Percentiles rank a stretch among this genome's conserved stretches.
Evolutionary conservation across 2,113 vertebrate species (phyloP).

Genomic region (Setophaga coronata): DNA sequence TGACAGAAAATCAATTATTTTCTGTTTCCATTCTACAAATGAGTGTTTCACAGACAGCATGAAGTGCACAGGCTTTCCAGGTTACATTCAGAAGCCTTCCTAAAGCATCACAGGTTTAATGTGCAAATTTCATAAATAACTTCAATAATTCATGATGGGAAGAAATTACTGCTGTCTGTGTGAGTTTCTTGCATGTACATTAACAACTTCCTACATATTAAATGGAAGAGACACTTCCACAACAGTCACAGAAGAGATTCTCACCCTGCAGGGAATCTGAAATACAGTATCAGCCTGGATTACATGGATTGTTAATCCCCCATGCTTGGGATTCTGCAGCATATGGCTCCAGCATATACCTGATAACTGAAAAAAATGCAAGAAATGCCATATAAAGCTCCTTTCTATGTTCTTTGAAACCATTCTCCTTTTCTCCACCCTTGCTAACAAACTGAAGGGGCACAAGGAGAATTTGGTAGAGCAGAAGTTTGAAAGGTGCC

Average conservation of each 20-base stretch:
- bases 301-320: not conserved
- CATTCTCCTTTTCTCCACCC: not conserved
- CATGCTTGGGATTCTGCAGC: not conserved
- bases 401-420: not conserved
- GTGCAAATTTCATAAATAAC: not conserved
- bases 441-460: not conserved
- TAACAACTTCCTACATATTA: not conserved
- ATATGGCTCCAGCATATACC: not conserved
- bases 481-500: not conserved
- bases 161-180: not conserved
- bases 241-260: not conserved
- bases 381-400: not conserved
- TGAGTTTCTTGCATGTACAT: not conserved
- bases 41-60: not conserved
- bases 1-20: slow-evolving; percentile 61
- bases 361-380: not conserved
- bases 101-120: not conserved
- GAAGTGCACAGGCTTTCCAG: not conserved
- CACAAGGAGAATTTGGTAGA: rapidly evolving
- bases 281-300: not conserved
- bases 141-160: not conserved
- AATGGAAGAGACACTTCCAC: not conserved
- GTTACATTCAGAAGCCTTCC: slow-evolving; percentile 37
- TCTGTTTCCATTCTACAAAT: slow-evolving; percentile 19
- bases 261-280: not conserved